Conservation (phyloP, 1,140 invertebrate genomes). For the Leptopilina boulardi region DNA sequence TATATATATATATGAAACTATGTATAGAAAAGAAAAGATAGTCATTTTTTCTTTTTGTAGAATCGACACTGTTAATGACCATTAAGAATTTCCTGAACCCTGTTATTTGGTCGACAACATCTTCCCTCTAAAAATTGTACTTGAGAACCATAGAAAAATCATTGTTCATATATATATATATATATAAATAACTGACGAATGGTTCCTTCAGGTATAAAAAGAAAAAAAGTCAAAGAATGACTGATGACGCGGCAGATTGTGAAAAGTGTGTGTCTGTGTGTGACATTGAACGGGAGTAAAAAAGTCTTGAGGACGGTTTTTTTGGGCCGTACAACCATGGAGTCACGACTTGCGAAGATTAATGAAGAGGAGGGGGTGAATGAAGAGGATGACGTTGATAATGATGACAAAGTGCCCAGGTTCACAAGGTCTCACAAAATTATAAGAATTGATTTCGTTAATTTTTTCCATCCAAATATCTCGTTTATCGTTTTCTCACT, state of each 20-base stretch:
- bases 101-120: conserved; percentile 8
- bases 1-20: no score
- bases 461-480: neutral
- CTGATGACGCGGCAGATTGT: conserved; percentile 34
- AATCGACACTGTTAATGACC: conserved; percentile 7
- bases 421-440: neutral
- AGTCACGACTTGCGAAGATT: conserved; percentile 28
- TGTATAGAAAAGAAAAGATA: neutral
- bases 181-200: neutral
- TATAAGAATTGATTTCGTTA: neutral
- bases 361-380: conserved; percentile 33
- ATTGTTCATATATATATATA: neutral
- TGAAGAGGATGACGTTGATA: conserved; percentile 30
- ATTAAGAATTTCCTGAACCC: conserved; percentile 1
- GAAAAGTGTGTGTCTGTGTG: no score
- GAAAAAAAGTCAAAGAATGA: conserved; percentile 5
- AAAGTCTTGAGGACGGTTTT: neutral
- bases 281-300: conserved; percentile 22
- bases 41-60: neutral
- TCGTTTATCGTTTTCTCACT: neutral
- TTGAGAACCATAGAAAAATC: neutral
- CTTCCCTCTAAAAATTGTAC: neutral
- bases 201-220: conserved; percentile 22
- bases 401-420: conserved; percentile 11
- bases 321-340: neutral